Percentiles rank a stretch among this genome's conserved stretches.
Conservation (phyloP, 2,113 vertebrate genomes). For the Romanogobio albipinnatus region DNA sequence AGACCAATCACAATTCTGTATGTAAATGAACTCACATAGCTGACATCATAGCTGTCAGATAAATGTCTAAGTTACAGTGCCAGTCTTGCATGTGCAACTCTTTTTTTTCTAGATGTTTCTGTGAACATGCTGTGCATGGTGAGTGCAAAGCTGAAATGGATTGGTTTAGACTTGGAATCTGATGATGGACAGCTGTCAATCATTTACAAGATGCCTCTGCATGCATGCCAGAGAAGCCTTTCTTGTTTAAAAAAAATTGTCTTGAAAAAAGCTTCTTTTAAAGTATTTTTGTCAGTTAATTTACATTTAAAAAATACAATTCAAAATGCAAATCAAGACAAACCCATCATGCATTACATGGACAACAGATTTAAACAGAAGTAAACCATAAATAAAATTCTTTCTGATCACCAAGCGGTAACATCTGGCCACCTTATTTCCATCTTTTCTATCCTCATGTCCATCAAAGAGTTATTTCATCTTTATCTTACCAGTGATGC, state of each 20-base stretch:
- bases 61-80: neutral
- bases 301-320: neutral
- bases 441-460: neutral
- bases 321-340: neutral
- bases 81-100: neutral
- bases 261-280: neutral
- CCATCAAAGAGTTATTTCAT: neutral
- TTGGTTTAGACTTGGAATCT: neutral
- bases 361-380: neutral
- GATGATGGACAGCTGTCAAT: neutral
- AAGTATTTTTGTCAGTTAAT: neutral
- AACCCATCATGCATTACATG: neutral
- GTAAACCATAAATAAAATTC: neutral
- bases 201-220: neutral
- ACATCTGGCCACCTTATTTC: slow-evolving; percentile 13
- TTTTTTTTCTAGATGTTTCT: neutral
- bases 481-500: slow-evolving; percentile 46
- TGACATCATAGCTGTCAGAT: neutral
- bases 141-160: neutral
- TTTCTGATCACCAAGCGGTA: neutral
- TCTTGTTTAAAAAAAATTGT: neutral
- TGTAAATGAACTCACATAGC: neutral
- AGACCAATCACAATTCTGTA: neutral
- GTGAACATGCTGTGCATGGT: neutral
- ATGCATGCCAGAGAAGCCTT: neutral